phyloP scores from a whole-genome alignment of 2,113 vertebrate species.

The Cisticola juncidis region DNA sequence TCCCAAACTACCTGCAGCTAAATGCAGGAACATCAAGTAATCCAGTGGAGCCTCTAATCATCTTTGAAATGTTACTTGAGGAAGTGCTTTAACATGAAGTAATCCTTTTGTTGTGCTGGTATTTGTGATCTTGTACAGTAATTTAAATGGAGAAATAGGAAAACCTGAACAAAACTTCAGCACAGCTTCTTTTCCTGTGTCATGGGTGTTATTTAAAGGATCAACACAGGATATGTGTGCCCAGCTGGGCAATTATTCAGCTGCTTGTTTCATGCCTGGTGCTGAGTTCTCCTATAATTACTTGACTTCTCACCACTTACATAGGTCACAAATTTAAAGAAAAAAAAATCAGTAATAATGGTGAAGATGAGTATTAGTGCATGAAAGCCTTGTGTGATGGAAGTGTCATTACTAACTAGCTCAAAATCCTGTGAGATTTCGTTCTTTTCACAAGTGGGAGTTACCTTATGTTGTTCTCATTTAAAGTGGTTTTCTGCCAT shows the following conservation, averaged over 20 bases:
- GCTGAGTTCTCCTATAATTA: neutral
- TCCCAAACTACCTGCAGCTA: neutral
- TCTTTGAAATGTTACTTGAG: neutral
- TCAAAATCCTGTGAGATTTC: neutral
- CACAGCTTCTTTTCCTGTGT: neutral
- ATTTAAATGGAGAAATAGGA: neutral
- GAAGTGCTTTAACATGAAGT: neutral
- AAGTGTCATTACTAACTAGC: neutral
- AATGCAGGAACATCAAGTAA: neutral
- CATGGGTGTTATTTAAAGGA: neutral
- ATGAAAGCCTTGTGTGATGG: neutral
- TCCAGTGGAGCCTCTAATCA: neutral
- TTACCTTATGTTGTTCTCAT: neutral
- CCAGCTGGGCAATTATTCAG: neutral
- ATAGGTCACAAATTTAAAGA: neutral
- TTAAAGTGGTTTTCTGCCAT: neutral
- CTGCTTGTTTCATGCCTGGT: neutral
- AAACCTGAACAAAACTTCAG: neutral
- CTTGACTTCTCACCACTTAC: neutral
- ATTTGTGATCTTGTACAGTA: neutral
- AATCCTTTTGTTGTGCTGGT: neutral
- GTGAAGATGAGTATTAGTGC: neutral
- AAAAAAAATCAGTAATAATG: neutral
- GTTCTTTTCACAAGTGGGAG: neutral
- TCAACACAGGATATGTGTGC: neutral